Percentiles rank a stretch among this genome's conserved stretches.
Evolutionary conservation across 2,113 vertebrate genomes (phyloP).

Genomic region (Pseudorectes ferrugineus): DNA sequence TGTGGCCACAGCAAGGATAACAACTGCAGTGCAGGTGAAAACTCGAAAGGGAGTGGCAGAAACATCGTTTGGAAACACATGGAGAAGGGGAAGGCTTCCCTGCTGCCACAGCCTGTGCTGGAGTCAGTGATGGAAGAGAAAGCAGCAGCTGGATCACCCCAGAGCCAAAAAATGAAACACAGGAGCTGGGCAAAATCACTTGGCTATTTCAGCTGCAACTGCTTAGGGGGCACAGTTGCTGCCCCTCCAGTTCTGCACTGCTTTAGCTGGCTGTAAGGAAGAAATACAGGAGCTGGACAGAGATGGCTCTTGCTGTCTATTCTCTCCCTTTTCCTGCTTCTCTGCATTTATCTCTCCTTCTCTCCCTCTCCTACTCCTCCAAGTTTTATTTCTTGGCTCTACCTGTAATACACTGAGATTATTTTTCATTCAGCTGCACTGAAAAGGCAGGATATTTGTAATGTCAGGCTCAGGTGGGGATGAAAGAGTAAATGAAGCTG

Average conservation of each 20-base stretch:
- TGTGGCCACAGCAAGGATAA: not conserved
- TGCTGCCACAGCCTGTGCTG: accelerated
- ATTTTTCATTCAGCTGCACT: constrained; percentile 47
- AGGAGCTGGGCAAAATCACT: not conserved
- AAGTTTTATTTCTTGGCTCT: constrained; percentile 23
- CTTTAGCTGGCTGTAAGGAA: not conserved
- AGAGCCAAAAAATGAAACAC: not conserved
- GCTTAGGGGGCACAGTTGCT: not conserved
- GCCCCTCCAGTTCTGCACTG: not conserved
- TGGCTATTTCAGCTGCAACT: not conserved
- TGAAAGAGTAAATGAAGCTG: constrained; percentile 10
- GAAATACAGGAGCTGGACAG: accelerated
- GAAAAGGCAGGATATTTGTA: constrained; percentile 36
- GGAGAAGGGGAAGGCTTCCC: not conserved
- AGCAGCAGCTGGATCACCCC: not conserved
- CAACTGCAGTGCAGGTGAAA: not conserved
- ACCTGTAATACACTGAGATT: not conserved
- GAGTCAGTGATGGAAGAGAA: not conserved
- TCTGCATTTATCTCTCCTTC: not conserved
- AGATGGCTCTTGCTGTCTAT: not conserved
- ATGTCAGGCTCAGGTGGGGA: constrained; percentile 24
- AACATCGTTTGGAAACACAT: not conserved
- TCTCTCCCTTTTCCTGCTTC: not conserved
- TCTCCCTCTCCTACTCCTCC: not conserved
- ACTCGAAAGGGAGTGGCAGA: not conserved